A percentile compares a stretch with the other conserved stretches of the same genome.
Evolutionary conservation across 2,113 vertebrate species (phyloP).

Genomic region (Melanerpes formicivorus): DNA sequence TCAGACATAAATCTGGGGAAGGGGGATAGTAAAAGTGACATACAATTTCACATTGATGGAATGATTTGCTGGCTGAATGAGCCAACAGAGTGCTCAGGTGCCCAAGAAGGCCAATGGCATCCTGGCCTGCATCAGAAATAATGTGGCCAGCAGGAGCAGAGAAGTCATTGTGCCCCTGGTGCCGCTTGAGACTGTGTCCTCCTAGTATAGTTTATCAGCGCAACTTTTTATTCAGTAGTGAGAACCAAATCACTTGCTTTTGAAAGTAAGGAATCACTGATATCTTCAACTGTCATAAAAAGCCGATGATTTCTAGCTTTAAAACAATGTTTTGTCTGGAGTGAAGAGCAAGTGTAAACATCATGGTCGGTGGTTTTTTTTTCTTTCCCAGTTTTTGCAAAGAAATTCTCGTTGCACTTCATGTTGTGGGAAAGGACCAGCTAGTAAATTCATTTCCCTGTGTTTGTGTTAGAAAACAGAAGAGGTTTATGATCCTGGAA

Average conservation of each 20-base stretch:
- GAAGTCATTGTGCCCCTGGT: too few species aligned
- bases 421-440: neutral
- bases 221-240: neutral
- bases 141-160: too few species aligned
- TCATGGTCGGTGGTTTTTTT: neutral
- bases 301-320: neutral
- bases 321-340: neutral
- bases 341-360: neutral
- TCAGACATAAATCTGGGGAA: neutral
- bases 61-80: neutral
- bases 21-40: neutral
- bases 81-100: too few species aligned
- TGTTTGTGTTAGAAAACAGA: slow-evolving; percentile 7
- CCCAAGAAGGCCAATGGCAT: too few species aligned
- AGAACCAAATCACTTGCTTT: neutral
- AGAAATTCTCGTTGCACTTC: neutral
- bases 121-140: too few species aligned
- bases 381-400: neutral
- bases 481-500: slow-evolving; percentile 2
- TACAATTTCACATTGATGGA: neutral
- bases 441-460: neutral
- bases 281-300: neutral
- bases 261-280: neutral
- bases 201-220: neutral
- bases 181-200: too few species aligned